Evolutionary conservation across 1,140 invertebrate genomes (phyloP).

Genomic region (Temnothorax nylanderi): DNA sequence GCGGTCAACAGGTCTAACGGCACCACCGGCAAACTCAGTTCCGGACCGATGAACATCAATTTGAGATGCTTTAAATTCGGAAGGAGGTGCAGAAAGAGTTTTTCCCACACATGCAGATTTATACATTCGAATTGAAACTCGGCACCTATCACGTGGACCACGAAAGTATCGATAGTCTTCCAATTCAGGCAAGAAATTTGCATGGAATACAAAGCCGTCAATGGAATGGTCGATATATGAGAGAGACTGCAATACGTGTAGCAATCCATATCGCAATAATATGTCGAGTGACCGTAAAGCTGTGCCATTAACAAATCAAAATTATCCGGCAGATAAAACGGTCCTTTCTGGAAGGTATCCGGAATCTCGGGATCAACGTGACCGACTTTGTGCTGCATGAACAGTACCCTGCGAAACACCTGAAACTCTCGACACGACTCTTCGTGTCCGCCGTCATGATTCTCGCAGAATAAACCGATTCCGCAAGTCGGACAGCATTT

Average conservation of each 20-base stretch:
- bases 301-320: constrained; percentile 85
- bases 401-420: constrained; percentile 78
- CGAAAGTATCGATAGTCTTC: constrained; percentile 77
- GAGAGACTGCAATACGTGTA: constrained; percentile 88
- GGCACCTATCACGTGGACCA: constrained; percentile 88
- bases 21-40: constrained; percentile 86
- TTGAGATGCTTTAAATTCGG: constrained; percentile 86
- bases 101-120: constrained; percentile 89
- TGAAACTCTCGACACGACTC: constrained; percentile 81
- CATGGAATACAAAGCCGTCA: constrained; percentile 88
- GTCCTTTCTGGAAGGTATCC: constrained; percentile 73
- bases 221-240: constrained; percentile 88
- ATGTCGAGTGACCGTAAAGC: constrained; percentile 85
- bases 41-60: constrained; percentile 88
- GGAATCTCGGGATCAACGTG: constrained; percentile 87
- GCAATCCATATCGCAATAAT: constrained; percentile 85
- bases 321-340: constrained; percentile 81
- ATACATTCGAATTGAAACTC: constrained; percentile 91
- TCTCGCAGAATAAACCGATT: constrained; percentile 83
- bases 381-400: constrained; percentile 83
- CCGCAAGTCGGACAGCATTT: constrained; percentile 86
- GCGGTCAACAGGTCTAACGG: constrained; percentile 85
- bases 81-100: constrained; percentile 88
- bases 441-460: constrained; percentile 76
- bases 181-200: constrained; percentile 83